A percentile compares a stretch with the other conserved stretches of the same genome.
phyloP scores from a whole-genome alignment of 2,888 invertebrate genomes.

The Onthophagus sagittarius region DNA sequence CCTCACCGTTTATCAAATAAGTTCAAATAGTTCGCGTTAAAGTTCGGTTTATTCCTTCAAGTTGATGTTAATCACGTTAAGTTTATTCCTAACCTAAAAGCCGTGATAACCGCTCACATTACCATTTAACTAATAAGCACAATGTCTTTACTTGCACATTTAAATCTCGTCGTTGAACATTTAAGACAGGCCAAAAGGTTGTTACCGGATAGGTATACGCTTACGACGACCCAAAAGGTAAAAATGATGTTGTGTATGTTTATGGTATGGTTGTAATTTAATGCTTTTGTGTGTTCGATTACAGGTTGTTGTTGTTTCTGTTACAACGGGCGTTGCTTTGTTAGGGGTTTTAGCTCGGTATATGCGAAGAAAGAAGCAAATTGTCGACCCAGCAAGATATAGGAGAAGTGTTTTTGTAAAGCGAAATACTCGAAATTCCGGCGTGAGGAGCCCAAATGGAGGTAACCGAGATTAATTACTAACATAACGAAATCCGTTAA shows the following conservation, averaged over 20 bases:
- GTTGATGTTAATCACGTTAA: neutral
- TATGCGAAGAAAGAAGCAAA: slow-evolving; percentile 66
- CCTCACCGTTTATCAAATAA: neutral
- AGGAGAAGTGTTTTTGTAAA: slow-evolving; percentile 56
- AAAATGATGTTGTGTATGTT: slow-evolving; percentile 8
- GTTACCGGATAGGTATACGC: slow-evolving; percentile 47
- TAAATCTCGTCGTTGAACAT: slow-evolving; percentile 55
- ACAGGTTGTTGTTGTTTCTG: slow-evolving; percentile 68
- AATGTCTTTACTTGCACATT: slow-evolving; percentile 53
- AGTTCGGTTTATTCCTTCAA: neutral
- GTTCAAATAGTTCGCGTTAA: neutral
- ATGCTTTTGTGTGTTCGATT: slow-evolving; percentile 10
- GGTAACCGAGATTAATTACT: slow-evolving; percentile 32
- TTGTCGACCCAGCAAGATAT: slow-evolving; percentile 58
- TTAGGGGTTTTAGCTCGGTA: slow-evolving; percentile 79
- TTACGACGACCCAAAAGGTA: slow-evolving; percentile 71
- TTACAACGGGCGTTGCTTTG: slow-evolving; percentile 76
- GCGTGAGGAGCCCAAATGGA: slow-evolving; percentile 68
- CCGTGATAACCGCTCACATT: neutral
- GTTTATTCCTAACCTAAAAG: slow-evolving; percentile 4
- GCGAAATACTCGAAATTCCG: slow-evolving; percentile 56
- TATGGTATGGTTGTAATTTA: no score
- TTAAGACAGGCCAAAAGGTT: slow-evolving; percentile 54
- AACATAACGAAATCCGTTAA: neutral
- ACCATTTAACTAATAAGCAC: slow-evolving; percentile 17